Conservation (phyloP, 2,113 vertebrate species). For the Syrmaticus mikado region DNA sequence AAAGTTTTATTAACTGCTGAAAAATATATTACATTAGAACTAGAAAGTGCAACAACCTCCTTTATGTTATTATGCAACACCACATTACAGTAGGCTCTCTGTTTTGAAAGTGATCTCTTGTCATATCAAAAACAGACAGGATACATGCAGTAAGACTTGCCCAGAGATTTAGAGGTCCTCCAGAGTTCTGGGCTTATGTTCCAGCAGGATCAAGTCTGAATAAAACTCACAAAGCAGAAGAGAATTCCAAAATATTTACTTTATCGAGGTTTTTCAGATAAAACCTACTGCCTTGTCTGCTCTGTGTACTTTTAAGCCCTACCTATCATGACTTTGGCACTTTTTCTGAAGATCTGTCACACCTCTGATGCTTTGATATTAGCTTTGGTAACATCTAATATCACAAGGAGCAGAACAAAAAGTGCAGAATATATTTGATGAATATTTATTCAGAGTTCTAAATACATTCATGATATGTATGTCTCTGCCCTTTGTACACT, state of each 20-base stretch:
- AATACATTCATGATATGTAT: background rate
- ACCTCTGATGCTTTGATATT: slow-evolving; percentile 23
- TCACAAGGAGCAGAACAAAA: background rate
- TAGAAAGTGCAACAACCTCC: background rate
- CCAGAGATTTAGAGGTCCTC: background rate
- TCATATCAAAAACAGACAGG: background rate
- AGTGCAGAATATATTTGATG: slow-evolving; percentile 13
- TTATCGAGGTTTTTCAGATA: background rate
- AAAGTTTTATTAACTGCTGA: slow-evolving; percentile 15
- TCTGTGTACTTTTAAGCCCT: background rate
- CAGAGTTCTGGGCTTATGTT: background rate
- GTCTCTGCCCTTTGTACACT: slow-evolving; percentile 28
- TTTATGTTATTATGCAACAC: background rate
- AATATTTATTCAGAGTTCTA: slow-evolving; percentile 52
- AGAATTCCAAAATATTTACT: background rate
- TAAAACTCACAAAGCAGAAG: background rate
- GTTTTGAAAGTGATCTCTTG: background rate
- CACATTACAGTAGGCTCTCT: background rate
- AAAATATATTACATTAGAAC: background rate
- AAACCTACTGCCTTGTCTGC: background rate
- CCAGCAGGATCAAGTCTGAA: background rate
- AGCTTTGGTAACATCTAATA: slow-evolving; percentile 45
- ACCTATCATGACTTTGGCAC: background rate
- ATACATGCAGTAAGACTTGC: background rate
- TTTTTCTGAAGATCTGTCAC: background rate